A percentile compares a stretch with the other conserved stretches of the same genome.
These are phyloP conservation scores for Peromyscus polionotus DNA, from an alignment of 2,113 vertebrate genomes.

Conservation along the genomic window DNA sequence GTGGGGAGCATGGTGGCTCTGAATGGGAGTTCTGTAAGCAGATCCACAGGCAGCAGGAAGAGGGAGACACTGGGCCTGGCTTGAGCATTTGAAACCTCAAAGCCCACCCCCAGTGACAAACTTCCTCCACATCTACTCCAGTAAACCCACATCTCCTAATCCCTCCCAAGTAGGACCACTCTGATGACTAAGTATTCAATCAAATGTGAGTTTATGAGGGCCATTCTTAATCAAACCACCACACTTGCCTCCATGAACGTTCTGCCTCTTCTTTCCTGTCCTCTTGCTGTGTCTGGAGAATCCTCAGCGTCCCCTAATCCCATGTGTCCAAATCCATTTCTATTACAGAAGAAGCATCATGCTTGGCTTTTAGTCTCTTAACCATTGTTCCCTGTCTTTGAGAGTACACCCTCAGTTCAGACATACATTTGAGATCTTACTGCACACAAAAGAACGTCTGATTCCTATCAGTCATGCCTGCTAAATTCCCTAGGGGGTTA, in stretches of 20 bases:
- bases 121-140: not conserved
- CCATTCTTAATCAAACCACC: not conserved
- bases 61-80: not conserved
- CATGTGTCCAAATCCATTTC: not conserved
- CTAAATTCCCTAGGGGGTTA: not conserved
- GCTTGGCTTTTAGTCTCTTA: not conserved
- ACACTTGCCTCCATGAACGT: not conserved
- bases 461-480: not conserved
- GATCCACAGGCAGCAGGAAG: not conserved
- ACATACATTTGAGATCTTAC: not conserved
- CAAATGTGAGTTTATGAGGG: not conserved
- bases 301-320: not conserved
- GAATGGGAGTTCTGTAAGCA: not conserved
- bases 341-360: not conserved
- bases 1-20: not conserved
- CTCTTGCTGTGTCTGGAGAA: not conserved
- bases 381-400: no score
- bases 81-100: not conserved
- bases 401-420: not conserved
- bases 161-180: not conserved
- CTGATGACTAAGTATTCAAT: not conserved
- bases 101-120: not conserved
- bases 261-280: not conserved
- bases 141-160: not conserved
- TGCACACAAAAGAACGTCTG: not conserved